Base-by-base conservation (phyloP, 2,888 invertebrate species). In the Noctua comes region DNA sequence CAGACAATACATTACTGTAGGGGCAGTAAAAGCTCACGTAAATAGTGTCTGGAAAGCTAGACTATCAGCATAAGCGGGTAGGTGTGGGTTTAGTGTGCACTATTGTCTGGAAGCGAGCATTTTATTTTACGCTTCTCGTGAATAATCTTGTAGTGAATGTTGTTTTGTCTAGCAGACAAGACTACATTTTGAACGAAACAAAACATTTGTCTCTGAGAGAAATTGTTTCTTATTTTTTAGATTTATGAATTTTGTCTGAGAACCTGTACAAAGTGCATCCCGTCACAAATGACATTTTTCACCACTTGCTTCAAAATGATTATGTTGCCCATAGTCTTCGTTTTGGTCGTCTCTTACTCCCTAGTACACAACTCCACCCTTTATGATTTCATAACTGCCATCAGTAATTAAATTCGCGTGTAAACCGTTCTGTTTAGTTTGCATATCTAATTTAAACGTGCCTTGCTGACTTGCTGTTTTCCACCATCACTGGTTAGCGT, bases 21-120 rank as follows among this genome's bases (percentile, higher is more conserved):
- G 84, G 43, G 59, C 65, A 75, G 74, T 84, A 85, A 75, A 82
- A 82, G 82, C 82, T 82, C 73, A 72, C 73, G 71, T 82, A 84
- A 51, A 73, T 80, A 73, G 72, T 72, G 85, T 83, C 80, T 86
- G 68, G 76, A 73, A 80, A 76, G 86, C 86, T 80, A 85, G 86
- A 86, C 73, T 69, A 77, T 79, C 80, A 74, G 86, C 76, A 54
- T 68, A 83, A 79, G 74, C 84, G 76, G 66, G 40, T 74, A 18
- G 66, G 64, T 79, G 48, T 74, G 36, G 66, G 68, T 79, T 76
- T 64, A 81, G 51, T 16, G 27, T 65, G 21, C 48, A 68, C 48
- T 57, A 16, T 72, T 59, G 76, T 66, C 80, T 76, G 73, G 48
- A 62, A 36, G 68, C 36, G 73, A 82, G 43, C 75, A 54, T 81